A percentile compares a stretch with the other conserved stretches of the same genome.
Evolutionary conservation across 2,113 vertebrate genomes (phyloP).

Genomic region (Mirza zaza): DNA sequence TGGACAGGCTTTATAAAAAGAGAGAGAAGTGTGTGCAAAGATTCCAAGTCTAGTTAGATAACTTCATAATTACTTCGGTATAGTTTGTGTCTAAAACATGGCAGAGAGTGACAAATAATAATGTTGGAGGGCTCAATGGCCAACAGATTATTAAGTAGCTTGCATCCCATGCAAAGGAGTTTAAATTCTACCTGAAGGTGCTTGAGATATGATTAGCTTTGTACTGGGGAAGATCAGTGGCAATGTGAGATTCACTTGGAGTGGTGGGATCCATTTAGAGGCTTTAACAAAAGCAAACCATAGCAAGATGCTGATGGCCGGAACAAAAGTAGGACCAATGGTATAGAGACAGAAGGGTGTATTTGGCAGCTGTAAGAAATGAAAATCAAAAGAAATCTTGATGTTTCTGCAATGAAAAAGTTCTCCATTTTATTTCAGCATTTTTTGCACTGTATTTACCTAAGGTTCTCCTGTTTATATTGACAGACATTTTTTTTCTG

Average conservation of each 20-base stretch:
- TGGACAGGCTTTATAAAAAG: neutral
- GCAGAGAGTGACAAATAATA: neutral
- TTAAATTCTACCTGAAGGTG: neutral
- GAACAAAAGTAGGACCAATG: neutral
- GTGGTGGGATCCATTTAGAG: neutral
- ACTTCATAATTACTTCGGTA: neutral
- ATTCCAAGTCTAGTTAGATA: neutral
- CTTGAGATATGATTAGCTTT: conserved; percentile 9
- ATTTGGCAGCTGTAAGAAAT: neutral
- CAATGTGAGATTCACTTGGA: neutral
- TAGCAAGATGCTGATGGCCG: neutral
- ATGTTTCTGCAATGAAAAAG: neutral
- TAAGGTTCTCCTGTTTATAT: neutral
- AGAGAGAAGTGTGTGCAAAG: neutral
- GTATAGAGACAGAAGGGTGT: neutral
- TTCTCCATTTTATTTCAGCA: neutral
- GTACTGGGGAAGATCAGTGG: neutral
- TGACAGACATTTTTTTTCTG: neutral
- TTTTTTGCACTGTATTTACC: neutral
- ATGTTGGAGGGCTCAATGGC: neutral
- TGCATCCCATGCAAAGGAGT: neutral
- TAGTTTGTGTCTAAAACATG: neutral
- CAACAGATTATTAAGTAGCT: neutral
- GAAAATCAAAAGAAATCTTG: neutral
- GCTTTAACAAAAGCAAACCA: neutral